Conservation (phyloP, 2,797 vertebrate species). For the Enteromius unitaeniatus region DNA sequence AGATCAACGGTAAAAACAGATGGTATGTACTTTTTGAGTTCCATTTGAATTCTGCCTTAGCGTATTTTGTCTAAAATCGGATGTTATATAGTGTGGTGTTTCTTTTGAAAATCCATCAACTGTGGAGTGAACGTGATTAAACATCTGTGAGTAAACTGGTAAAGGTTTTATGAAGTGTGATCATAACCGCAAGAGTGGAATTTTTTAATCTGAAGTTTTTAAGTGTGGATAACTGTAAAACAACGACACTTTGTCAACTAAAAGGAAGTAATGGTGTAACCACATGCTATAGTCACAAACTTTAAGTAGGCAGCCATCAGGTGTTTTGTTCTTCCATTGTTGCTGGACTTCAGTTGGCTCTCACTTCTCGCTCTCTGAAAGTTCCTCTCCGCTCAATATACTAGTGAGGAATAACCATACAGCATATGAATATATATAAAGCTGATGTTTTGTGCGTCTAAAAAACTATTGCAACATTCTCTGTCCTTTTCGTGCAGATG, state of each 20-base stretch:
- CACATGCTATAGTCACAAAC: neutral
- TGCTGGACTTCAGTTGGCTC: neutral
- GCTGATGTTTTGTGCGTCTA: neutral
- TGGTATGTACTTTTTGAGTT: conserved; percentile 6
- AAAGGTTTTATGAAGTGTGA: neutral
- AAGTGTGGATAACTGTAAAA: neutral
- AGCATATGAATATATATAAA: neutral
- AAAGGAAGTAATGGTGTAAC: neutral
- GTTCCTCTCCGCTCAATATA: neutral
- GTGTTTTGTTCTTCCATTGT: neutral
- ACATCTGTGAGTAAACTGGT: neutral
- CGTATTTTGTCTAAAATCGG: neutral
- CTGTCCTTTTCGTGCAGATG: conserved; percentile 40
- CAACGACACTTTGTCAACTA: no score
- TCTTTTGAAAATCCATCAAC: neutral
- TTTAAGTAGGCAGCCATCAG: neutral
- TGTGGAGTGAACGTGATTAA: neutral
- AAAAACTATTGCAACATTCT: conserved; percentile 25
- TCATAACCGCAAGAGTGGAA: neutral
- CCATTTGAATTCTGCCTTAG: neutral
- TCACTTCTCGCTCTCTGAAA: neutral
- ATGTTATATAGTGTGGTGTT: neutral
- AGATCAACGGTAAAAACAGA: neutral
- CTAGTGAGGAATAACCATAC: neutral
- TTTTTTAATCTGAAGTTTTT: neutral